Percentiles rank a stretch among this genome's conserved stretches.
phyloP scores from a whole-genome alignment of 92 coral and sea anemone species.

The Phenganax marumi region DNA sequence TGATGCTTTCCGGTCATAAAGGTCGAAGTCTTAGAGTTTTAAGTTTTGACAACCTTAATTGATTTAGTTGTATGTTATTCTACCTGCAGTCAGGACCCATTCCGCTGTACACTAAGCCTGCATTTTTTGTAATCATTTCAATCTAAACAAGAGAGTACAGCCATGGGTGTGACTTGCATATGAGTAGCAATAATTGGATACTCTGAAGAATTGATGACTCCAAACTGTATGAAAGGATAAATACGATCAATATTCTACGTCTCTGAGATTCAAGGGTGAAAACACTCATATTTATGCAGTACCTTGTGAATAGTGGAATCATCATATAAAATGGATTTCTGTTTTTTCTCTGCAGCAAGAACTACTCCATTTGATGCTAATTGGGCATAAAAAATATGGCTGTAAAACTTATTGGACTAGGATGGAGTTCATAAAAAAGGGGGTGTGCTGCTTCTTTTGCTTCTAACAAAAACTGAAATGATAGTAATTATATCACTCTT shows the following conservation, averaged over 20 bases:
- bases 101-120: constrained; percentile 97
- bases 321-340: constrained; percentile 90
- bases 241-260: not conserved
- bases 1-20: too few relatives aligned
- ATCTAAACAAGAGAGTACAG: constrained; percentile 51
- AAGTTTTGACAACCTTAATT: too few relatives aligned
- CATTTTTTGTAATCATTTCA: constrained; percentile 90
- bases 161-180: not conserved
- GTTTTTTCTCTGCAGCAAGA: constrained; percentile 97
- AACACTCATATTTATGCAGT: not conserved
- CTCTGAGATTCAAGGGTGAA: not conserved
- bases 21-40: too few relatives aligned
- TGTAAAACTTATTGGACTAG: not conserved
- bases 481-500: too few relatives aligned
- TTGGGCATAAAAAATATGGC: not conserved
- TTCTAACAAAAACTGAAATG: too few relatives aligned
- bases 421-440: not conserved
- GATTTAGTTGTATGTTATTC: too few relatives aligned
- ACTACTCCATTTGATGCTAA: constrained; percentile 97
- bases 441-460: not conserved
- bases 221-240: not conserved
- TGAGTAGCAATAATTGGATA: not conserved
- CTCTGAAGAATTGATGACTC: not conserved
- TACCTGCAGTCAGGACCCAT: constrained; percentile 99
- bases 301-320: constrained; percentile 96